Conservation (phyloP, 2,113 vertebrate species). For the Paralichthys olivaceus region DNA sequence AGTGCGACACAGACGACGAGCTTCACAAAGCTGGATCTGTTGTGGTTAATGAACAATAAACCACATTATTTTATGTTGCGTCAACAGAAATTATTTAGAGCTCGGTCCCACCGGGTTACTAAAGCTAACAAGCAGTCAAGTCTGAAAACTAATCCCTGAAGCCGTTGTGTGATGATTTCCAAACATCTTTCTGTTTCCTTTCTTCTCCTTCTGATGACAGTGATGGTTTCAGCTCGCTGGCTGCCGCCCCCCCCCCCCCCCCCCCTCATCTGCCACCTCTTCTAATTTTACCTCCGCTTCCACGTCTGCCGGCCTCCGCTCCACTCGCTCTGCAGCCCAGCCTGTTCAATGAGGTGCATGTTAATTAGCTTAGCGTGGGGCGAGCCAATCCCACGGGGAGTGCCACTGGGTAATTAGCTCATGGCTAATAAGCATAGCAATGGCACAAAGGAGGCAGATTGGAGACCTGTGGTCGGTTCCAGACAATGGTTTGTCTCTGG, state of each 20-base stretch:
- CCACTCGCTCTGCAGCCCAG: neutral
- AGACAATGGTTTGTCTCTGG: slow-evolving; percentile 39
- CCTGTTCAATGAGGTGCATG: slow-evolving; percentile 33
- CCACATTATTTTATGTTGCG: neutral
- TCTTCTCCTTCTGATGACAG: neutral
- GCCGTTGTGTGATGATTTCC: neutral
- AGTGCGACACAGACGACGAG: slow-evolving; percentile 13
- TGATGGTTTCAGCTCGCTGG: too few species aligned
- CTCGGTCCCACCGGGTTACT: neutral
- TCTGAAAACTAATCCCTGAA: neutral
- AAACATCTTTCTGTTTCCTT: neutral
- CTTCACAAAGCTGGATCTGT: neutral
- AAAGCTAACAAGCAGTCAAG: neutral
- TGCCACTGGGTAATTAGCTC: slow-evolving; percentile 49
- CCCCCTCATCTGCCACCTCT: too few species aligned
- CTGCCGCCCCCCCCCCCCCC: neutral
- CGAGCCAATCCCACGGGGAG: slow-evolving; percentile 30
- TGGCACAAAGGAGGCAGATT: slow-evolving; percentile 27
- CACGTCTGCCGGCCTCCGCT: too few species aligned
- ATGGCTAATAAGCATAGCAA: slow-evolving; percentile 52
- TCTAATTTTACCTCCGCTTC: too few species aligned
- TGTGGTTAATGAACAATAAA: slow-evolving; percentile 13
- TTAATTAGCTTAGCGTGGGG: slow-evolving; percentile 61
- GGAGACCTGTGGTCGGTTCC: slow-evolving; percentile 31
- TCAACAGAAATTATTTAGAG: slow-evolving; percentile 23